Conservation (phyloP, 2,888 invertebrate species). For the Galerucella calmariensis region DNA sequence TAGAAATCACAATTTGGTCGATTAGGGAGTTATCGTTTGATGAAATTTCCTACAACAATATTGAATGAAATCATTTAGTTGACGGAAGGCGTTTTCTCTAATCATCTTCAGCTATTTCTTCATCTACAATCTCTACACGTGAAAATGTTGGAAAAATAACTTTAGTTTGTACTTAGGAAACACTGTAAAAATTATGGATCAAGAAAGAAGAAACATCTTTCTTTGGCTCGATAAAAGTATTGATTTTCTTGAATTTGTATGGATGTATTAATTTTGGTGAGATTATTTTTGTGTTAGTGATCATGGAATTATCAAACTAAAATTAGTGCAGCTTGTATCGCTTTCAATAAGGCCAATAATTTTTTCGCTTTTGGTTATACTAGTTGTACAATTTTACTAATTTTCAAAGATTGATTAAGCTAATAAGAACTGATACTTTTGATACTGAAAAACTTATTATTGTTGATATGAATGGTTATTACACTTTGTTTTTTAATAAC, state of each 20-base stretch:
- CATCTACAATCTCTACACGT: slow-evolving; percentile 11
- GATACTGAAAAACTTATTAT: background rate
- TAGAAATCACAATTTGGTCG: slow-evolving; percentile 7
- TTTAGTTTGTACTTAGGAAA: background rate
- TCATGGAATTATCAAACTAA: background rate
- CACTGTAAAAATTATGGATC: background rate
- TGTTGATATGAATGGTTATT: slow-evolving; percentile 14
- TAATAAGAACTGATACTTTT: background rate
- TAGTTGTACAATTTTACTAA: background rate
- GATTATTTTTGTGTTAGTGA: slow-evolving; percentile 4
- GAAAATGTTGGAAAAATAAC: background rate
- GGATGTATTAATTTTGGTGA: background rate
- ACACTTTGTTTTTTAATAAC: slow-evolving; percentile 4
- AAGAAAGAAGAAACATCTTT: slow-evolving; percentile 6
- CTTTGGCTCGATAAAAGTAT: background rate
- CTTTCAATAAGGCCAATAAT: background rate
- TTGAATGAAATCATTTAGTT: slow-evolving; percentile 1
- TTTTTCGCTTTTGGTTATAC: background rate
- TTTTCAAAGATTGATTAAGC: background rate
- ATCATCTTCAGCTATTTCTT: slow-evolving; percentile 7
- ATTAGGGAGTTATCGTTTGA: background rate
- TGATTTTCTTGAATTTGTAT: background rate
- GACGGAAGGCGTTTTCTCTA: background rate
- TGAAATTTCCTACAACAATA: background rate
- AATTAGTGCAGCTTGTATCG: background rate